phyloP scores from a whole-genome alignment of 1,140 invertebrate genomes.

The Drosophila ficusphila region DNA sequence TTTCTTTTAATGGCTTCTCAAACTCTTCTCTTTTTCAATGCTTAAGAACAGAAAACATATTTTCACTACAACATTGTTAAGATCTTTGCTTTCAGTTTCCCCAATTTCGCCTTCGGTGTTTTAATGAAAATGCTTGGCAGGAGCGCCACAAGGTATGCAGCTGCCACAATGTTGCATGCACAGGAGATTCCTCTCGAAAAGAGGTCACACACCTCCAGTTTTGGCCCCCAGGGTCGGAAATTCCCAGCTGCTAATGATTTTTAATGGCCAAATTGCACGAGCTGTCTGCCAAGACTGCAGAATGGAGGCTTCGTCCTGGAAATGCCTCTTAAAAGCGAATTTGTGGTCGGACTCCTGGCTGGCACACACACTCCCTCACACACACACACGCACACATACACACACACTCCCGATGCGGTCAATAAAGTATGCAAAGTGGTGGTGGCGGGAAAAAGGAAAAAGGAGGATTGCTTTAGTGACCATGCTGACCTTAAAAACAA shows the following conservation, averaged over 20 bases:
- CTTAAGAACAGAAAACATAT: not conserved
- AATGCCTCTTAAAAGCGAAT: constrained; percentile 66
- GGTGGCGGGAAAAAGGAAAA: constrained; percentile 1
- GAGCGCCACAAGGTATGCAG: constrained; percentile 65
- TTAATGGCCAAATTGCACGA: constrained; percentile 79
- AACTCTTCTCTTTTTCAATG: not conserved
- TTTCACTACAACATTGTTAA: not conserved
- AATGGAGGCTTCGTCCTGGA: constrained; percentile 23
- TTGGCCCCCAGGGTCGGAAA: constrained; percentile 28
- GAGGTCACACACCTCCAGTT: constrained; percentile 32
- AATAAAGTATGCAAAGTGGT: constrained; percentile 73
- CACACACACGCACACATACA: constrained; percentile 15
- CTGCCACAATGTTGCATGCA: constrained; percentile 28
- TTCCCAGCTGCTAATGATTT: constrained; percentile 75
- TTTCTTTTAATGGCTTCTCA: not conserved
- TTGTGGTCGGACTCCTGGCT: constrained; percentile 47
- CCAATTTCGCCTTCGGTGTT: constrained; percentile 1
- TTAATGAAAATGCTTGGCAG: constrained; percentile 67
- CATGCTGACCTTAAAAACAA: constrained; percentile 65
- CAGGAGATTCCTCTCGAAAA: constrained; percentile 24
- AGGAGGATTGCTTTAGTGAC: constrained; percentile 4
- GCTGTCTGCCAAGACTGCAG: constrained; percentile 18
- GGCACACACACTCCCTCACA: constrained; percentile 40
- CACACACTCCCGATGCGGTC: constrained; percentile 45
- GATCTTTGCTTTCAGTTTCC: constrained; percentile 10